Evolutionary conservation across 2,888 invertebrate genomes (phyloP).

Genomic region (Cephonodes hylas): DNA sequence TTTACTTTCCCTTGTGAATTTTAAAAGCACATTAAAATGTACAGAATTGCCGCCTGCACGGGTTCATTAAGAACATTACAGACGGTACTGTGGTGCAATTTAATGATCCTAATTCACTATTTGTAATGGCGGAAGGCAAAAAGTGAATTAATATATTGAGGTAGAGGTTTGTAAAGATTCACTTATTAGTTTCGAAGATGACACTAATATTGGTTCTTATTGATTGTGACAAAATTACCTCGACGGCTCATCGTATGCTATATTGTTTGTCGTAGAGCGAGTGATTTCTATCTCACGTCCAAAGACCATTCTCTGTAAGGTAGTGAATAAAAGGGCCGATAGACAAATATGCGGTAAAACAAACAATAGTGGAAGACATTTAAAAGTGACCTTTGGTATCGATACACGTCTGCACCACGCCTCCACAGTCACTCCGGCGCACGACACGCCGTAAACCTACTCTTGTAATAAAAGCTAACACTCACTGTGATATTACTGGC

Average conservation of each 20-base stretch:
- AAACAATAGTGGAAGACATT: slow-evolving; percentile 14
- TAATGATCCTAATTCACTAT: slow-evolving; percentile 7
- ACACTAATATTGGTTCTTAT: too few relatives aligned
- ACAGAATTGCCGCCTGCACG: slow-evolving; percentile 29
- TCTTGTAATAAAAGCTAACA: background rate
- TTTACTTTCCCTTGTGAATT: background rate
- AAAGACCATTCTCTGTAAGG: background rate
- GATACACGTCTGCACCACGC: slow-evolving; percentile 23
- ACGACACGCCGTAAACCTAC: slow-evolving; percentile 12
- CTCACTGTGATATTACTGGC: background rate
- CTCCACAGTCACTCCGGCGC: slow-evolving; percentile 14
- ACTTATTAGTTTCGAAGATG: background rate
- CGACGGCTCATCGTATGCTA: too few relatives aligned
- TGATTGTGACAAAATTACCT: background rate
- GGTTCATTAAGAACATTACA: slow-evolving; percentile 17
- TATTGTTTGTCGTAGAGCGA: too few relatives aligned
- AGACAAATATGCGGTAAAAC: slow-evolving; percentile 1
- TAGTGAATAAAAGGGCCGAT: background rate
- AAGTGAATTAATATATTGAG: background rate
- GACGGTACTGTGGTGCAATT: background rate
- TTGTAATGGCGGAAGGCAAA: slow-evolving; percentile 6
- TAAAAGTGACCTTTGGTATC: slow-evolving; percentile 18
- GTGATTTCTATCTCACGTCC: background rate
- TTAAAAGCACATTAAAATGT: slow-evolving; percentile 39
- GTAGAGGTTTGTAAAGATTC: background rate